Percentiles rank a stretch among this genome's conserved stretches.
These are phyloP conservation scores for Cantharis rustica DNA, from an alignment of 2,888 invertebrate genomes.

Conservation along the genomic window DNA sequence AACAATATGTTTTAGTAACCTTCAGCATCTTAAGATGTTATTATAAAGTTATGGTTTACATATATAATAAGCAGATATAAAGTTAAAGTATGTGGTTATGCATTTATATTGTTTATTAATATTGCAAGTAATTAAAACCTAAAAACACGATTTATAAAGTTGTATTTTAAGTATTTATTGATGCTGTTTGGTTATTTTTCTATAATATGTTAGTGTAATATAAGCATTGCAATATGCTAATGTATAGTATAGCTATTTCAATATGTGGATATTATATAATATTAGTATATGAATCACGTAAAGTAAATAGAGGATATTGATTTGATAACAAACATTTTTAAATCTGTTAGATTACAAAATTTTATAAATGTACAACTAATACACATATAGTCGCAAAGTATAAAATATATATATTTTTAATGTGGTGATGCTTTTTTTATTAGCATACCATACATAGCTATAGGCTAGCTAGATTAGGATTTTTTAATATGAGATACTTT, in stretches of 20 bases:
- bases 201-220: too few relatives aligned
- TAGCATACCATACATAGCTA: background rate
- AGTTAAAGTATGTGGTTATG: background rate
- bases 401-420: too few relatives aligned
- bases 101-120: background rate
- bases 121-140: background rate
- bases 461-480: background rate
- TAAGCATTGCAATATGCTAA: background rate
- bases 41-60: background rate
- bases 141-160: background rate
- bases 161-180: background rate
- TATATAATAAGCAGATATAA: background rate
- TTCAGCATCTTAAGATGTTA: background rate
- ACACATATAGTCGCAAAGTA: background rate
- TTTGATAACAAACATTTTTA: background rate
- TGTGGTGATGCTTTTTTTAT: background rate
- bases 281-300: background rate
- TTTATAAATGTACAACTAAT: background rate
- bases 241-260: background rate
- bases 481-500: background rate
- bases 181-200: too few relatives aligned
- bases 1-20: background rate
- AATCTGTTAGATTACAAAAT: background rate
- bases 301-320: background rate
- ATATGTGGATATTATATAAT: too few relatives aligned